Evolutionary conservation across 2,888 invertebrate genomes (phyloP).

Genomic region (Rhimphoctona megacephalus): DNA sequence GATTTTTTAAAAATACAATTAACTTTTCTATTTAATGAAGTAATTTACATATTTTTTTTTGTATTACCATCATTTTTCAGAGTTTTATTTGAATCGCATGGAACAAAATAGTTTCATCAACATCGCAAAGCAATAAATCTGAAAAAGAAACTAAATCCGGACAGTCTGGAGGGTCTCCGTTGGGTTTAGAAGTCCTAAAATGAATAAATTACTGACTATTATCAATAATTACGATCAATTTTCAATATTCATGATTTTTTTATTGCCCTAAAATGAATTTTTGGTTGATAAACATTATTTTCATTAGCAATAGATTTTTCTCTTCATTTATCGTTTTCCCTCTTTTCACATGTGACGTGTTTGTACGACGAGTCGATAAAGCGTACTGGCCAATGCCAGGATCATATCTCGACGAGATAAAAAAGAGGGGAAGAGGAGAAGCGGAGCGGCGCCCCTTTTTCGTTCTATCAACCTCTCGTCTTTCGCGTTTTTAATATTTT

Average conservation of each 20-base stretch:
- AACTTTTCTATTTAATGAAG: not conserved
- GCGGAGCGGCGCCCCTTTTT: conserved; percentile 58
- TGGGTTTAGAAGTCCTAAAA: not conserved
- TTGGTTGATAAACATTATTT: not conserved
- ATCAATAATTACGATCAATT: not conserved
- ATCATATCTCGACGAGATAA: conserved; percentile 56
- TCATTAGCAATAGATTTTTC: not conserved
- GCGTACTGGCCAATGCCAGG: conserved; percentile 56
- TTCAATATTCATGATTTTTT: not conserved
- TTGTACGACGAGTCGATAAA: conserved; percentile 60
- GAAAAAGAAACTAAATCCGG: not conserved
- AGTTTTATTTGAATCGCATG: not conserved
- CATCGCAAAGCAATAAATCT: not conserved
- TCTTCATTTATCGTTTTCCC: not conserved
- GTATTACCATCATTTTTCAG: conserved; percentile 6
- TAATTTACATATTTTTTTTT: not conserved
- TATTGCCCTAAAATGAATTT: not conserved
- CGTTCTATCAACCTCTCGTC: conserved; percentile 27
- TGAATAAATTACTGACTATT: not conserved
- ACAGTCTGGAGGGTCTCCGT: not conserved
- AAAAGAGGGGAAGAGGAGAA: conserved; percentile 23
- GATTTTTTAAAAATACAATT: not conserved
- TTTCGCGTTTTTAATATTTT: conserved; percentile 23
- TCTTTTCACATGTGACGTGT: not conserved
- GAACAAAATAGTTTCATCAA: not conserved